Evolutionary conservation across 2,113 vertebrate genomes (phyloP).

Genomic region (Ancistrus triradiatus): DNA sequence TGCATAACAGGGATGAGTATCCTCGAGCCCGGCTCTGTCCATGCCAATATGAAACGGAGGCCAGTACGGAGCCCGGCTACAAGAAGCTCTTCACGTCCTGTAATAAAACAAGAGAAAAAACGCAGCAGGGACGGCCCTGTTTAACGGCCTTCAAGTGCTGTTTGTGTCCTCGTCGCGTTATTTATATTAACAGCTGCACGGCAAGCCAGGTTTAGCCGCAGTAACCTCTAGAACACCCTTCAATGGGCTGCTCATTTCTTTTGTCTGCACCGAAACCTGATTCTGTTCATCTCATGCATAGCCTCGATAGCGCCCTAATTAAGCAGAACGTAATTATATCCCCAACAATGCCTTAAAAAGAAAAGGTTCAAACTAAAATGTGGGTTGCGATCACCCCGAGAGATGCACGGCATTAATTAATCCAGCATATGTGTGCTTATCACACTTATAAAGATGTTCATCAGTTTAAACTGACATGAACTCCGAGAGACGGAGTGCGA

Average conservation of each 20-base stretch:
- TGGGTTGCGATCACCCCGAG: slow-evolving; percentile 44
- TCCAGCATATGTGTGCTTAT: slow-evolving; percentile 58
- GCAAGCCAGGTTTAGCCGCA: slow-evolving; percentile 14
- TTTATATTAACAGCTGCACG: slow-evolving; percentile 23
- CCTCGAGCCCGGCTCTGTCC: neutral
- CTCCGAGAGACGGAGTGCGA: slow-evolving; percentile 1
- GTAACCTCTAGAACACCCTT: slow-evolving; percentile 1
- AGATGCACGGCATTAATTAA: slow-evolving; percentile 59
- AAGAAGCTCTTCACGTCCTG: neutral
- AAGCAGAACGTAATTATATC: slow-evolving; percentile 54
- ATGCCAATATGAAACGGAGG: neutral
- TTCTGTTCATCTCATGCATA: slow-evolving; percentile 50
- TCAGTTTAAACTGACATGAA: slow-evolving; percentile 49
- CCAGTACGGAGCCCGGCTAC: neutral
- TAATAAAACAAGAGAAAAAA: neutral
- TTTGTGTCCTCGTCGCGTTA: slow-evolving; percentile 28
- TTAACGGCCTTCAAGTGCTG: slow-evolving; percentile 21
- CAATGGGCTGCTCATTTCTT: slow-evolving; percentile 10
- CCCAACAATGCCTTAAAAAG: slow-evolving; percentile 55
- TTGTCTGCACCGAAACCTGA: slow-evolving; percentile 28
- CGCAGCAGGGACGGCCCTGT: slow-evolving; percentile 22
- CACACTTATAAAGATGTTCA: slow-evolving; percentile 55
- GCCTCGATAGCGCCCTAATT: slow-evolving; percentile 56
- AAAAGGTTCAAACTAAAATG: slow-evolving; percentile 56
- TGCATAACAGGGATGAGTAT: neutral